Conservation (phyloP, 2,113 vertebrate genomes). For the Plecturocebus donacophilus region DNA sequence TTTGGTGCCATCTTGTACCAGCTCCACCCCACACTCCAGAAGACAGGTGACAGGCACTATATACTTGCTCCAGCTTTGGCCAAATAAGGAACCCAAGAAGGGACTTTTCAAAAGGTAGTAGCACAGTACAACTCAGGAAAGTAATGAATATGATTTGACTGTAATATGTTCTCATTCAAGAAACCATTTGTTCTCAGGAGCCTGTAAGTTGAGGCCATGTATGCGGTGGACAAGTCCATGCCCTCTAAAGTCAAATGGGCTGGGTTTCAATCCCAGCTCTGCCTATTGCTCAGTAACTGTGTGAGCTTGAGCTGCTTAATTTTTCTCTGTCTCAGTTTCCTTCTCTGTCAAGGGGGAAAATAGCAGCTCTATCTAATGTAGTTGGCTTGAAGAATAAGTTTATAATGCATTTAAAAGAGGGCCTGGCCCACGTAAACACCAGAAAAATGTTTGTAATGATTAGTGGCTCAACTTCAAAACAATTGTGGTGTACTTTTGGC, state of each 20-base stretch:
- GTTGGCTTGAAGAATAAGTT: background rate
- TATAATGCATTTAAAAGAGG: background rate
- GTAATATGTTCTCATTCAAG: background rate
- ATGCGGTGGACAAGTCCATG: background rate
- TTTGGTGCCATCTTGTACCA: background rate
- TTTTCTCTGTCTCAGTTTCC: background rate
- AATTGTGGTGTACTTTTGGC: background rate
- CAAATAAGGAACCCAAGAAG: background rate
- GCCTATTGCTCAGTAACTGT: background rate
- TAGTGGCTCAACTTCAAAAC: background rate
- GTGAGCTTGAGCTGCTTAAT: background rate
- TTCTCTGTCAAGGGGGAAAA: background rate
- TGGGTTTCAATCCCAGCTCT: background rate
- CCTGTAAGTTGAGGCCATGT: background rate
- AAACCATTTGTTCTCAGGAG: background rate
- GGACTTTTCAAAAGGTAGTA: background rate
- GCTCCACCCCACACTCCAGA: background rate
- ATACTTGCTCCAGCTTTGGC: background rate
- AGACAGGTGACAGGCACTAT: background rate
- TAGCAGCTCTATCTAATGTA: background rate
- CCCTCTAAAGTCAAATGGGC: background rate
- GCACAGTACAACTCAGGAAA: background rate
- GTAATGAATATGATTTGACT: background rate
- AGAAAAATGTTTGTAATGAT: background rate
- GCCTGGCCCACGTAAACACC: background rate